Base-by-base conservation (phyloP, 1,140 invertebrate genomes). In the Rhizoglyphus robini region DNA sequence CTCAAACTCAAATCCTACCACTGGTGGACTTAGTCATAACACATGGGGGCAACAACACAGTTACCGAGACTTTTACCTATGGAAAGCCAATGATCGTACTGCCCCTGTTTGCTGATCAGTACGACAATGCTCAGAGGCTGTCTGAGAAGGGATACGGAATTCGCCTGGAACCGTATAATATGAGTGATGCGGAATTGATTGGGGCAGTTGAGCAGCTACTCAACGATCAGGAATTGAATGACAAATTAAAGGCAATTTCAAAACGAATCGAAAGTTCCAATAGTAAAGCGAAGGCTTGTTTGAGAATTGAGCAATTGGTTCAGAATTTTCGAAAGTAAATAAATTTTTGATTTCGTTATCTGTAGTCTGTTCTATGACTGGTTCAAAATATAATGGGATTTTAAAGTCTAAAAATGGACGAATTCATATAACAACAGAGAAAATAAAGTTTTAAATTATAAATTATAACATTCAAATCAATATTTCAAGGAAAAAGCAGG, bases 71-170 rank as follows among this genome's bases (percentile, higher is more conserved):
- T 3, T 32, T 68, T 1, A 36, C 58, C 29, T 47, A 61, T 41
- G 66, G 66, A 25, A 58, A 59, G 34, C 65, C 65, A 1, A 8
- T 63, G 13, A 69, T 68, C 27, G 66, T 68, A 2, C 48, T 68
- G 47, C 60, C 60, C 1, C 29, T 68, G 13, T 68, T 63, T 59
- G 59, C 30, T 18, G 68, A 68, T 41, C 68, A 68, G 51, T 59
- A 30, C 23, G 67, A 65, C 29, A 68, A 68, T 65, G 63, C 62
- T 34, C 49, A 58, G 25, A 31, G 67, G 29, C 25, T 66, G n/a
- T 13, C 25, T 11, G 67, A 68, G 15, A 60, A 47, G 27, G 60
- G 60, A 11, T 48, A 54, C 29, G 67, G 67, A 5, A 34, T 11
- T 11, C 8, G 32, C 4, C 41, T 68, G 1, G 18, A 47, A 29